These are phyloP conservation scores for Acipenser oxyrinchus DNA, from an alignment of 2,797 vertebrate species.

Conservation along the genomic window DNA sequence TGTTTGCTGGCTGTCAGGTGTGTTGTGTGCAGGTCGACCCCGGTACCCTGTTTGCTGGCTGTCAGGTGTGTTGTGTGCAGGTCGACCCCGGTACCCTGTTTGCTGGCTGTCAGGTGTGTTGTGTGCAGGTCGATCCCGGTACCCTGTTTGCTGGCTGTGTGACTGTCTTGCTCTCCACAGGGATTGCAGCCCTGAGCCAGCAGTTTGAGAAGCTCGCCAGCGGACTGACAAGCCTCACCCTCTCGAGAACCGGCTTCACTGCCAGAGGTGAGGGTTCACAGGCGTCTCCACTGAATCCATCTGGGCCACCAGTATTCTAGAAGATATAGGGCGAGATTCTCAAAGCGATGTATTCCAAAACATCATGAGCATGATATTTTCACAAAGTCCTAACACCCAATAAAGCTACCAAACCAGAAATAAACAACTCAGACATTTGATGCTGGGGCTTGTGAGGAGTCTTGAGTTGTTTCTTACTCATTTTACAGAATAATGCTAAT, in stretches of 20 bases:
- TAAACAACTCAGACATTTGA: too few species aligned
- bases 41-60: neutral
- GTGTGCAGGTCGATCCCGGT: neutral
- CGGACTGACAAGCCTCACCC: slow-evolving; percentile 64
- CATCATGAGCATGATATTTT: too few species aligned
- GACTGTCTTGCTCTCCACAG: slow-evolving; percentile 39
- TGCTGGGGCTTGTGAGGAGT: too few species aligned
- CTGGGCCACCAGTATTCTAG: too few species aligned
- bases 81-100: neutral
- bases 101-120: neutral
- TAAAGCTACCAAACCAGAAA: too few species aligned
- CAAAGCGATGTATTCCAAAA: too few species aligned
- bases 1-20: neutral
- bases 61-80: neutral
- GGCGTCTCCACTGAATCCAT: too few species aligned
- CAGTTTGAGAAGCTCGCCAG: slow-evolving; percentile 49
- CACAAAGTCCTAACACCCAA: too few species aligned
- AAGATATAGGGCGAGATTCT: too few species aligned
- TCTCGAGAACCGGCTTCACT: slow-evolving; percentile 69
- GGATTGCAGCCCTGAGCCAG: slow-evolving; percentile 65
- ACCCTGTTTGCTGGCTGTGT: slow-evolving; percentile 2
- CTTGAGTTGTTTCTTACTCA: too few species aligned
- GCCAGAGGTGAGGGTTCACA: slow-evolving; percentile 58
- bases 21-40: neutral
- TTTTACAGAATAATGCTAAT: too few species aligned